Conservation (phyloP, 2,888 invertebrate genomes). For the Muschampia plurimacula region DNA sequence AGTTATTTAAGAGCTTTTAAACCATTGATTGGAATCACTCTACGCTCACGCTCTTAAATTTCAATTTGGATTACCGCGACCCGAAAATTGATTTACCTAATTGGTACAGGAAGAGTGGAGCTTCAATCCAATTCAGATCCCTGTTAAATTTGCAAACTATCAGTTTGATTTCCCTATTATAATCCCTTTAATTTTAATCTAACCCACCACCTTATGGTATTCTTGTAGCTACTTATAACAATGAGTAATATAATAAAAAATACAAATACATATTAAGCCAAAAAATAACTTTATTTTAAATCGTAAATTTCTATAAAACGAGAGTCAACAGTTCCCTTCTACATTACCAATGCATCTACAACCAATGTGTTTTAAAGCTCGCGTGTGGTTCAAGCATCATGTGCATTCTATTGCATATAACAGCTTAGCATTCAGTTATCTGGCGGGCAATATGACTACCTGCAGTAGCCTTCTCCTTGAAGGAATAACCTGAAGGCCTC, state of each 20-base stretch:
- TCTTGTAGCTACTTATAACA: neutral
- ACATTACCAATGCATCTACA: conserved; percentile 77
- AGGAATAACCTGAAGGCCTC: conserved; percentile 99
- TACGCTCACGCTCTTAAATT: conserved; percentile 51
- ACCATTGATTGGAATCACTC: conserved; percentile 56
- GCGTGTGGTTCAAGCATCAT: conserved; percentile 76
- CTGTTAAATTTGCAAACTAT: conserved; percentile 17
- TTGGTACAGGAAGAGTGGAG: conserved; percentile 49
- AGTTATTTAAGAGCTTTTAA: conserved; percentile 41
- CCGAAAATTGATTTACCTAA: conserved; percentile 53
- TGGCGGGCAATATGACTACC: conserved; percentile 65
- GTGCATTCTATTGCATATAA: conserved; percentile 73
- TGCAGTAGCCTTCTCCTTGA: conserved; percentile 99
- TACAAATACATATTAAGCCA: conserved; percentile 57
- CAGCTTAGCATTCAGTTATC: conserved; percentile 62
- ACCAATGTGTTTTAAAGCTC: conserved; percentile 78
- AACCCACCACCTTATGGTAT: neutral
- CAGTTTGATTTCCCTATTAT: neutral
- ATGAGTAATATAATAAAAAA: conserved; percentile 23
- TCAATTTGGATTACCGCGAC: conserved; percentile 59
- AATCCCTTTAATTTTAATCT: conserved; percentile 13
- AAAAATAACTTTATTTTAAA: conserved; percentile 78
- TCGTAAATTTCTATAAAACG: conserved; percentile 75
- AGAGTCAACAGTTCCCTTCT: conserved; percentile 76
- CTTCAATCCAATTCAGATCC: conserved; percentile 17